Evolutionary conservation across 2,797 vertebrate species (phyloP).

Genomic region (Schizopygopsis pylzovi): DNA sequence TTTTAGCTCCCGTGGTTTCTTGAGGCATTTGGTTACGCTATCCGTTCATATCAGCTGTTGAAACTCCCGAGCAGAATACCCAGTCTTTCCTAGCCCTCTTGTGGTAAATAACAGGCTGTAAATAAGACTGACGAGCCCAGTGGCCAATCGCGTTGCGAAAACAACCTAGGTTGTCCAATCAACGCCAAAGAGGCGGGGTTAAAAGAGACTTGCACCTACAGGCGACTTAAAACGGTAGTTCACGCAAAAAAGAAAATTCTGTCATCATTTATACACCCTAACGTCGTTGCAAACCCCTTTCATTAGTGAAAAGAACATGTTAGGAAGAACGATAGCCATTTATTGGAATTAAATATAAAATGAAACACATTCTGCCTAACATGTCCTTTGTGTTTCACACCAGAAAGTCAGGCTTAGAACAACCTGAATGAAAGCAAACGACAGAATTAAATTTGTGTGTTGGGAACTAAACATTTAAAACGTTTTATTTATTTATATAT

Average conservation of each 20-base stretch:
- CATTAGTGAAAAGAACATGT: neutral
- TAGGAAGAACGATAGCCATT: neutral
- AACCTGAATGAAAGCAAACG: neutral
- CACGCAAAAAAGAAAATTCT: neutral
- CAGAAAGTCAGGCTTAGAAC: neutral
- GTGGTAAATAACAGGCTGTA: constrained; percentile 75
- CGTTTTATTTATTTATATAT: neutral
- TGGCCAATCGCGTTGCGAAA: constrained; percentile 72
- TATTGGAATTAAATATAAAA: neutral
- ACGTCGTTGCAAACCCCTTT: neutral
- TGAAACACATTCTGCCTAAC: neutral
- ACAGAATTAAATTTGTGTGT: too few species aligned
- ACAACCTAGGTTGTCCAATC: constrained; percentile 70
- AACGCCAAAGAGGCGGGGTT: neutral
- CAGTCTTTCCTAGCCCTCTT: constrained; percentile 65
- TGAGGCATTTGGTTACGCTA: constrained; percentile 69
- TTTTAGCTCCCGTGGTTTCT: constrained; percentile 75
- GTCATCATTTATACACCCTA: neutral
- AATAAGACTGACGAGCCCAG: constrained; percentile 59
- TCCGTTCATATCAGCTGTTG: constrained; percentile 70
- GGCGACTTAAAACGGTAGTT: constrained; percentile 66
- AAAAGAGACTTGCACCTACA: constrained; percentile 30
- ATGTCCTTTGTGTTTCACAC: neutral
- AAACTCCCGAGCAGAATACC: constrained; percentile 73
- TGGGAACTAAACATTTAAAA: constrained; percentile 13